Percentiles rank a stretch among this genome's conserved stretches.
These are phyloP conservation scores for Chloropsis cyanopogon DNA, from an alignment of 2,113 vertebrate genomes.

Conservation along the genomic window DNA sequence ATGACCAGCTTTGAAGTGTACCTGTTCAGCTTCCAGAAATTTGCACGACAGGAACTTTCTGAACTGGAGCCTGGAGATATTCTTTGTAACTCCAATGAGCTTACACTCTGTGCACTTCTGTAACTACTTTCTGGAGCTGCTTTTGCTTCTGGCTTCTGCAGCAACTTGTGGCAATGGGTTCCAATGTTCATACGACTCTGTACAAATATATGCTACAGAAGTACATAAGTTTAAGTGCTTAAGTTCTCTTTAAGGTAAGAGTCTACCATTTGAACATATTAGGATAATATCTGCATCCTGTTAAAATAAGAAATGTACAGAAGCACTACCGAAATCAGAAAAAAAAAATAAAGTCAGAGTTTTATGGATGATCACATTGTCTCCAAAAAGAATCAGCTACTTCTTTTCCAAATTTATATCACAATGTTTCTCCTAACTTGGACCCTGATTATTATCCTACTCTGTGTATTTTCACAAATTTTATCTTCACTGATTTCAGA, in stretches of 20 bases:
- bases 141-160: not conserved
- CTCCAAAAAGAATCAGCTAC: not conserved
- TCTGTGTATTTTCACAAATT: not conserved
- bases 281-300: not conserved
- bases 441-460: not conserved
- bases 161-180: not conserved
- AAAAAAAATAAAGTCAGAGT: not conserved
- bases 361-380: not conserved
- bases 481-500: not conserved
- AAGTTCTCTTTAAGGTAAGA: not conserved
- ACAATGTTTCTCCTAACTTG: not conserved
- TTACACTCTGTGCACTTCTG: not conserved
- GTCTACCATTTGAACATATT: not conserved
- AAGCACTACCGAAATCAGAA: not conserved
- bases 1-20: not conserved
- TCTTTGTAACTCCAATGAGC: not conserved
- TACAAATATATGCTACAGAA: not conserved
- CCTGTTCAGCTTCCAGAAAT: not conserved
- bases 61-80: not conserved
- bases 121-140: not conserved
- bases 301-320: not conserved
- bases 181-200: rapidly evolving
- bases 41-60: not conserved
- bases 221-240: not conserved
- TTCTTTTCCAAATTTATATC: not conserved